A percentile compares a stretch with the other conserved stretches of the same genome.
These are phyloP conservation scores for Lichenostomus cassidix DNA, from an alignment of 2,113 vertebrate genomes.

Conservation along the genomic window DNA sequence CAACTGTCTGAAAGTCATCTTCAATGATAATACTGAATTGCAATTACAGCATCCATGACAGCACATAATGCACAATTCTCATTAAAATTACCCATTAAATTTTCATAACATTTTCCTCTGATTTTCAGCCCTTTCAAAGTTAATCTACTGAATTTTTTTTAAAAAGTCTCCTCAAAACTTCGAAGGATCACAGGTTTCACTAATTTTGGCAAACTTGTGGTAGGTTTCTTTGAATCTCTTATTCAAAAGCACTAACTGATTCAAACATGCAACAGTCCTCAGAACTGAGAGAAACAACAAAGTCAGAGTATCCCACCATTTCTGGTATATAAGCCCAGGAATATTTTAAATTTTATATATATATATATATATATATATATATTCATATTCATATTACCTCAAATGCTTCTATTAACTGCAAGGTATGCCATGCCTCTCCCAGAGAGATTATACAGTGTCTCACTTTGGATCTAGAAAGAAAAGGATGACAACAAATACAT, in stretches of 20 bases:
- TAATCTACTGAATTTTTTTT: background rate
- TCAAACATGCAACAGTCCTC: background rate
- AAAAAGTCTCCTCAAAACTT: background rate
- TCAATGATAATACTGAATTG: background rate
- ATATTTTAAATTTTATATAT: background rate
- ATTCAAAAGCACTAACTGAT: background rate
- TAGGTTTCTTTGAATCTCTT: background rate
- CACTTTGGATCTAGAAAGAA: background rate
- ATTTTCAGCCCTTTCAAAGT: background rate
- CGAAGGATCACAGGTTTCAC: background rate
- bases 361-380: background rate
- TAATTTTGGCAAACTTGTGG: background rate
- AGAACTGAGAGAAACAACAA: background rate
- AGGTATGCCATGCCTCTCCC: background rate
- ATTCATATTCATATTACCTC: background rate
- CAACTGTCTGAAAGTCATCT: background rate
- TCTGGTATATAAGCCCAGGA: background rate
- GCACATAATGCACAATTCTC: background rate
- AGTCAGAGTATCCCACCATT: background rate
- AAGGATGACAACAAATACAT: rapidly evolving
- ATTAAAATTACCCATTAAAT: background rate
- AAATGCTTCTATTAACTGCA: background rate
- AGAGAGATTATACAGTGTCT: background rate
- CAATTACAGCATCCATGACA: background rate
- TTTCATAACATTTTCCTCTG: background rate